Percentiles rank a stretch among this genome's conserved stretches.
Evolutionary conservation across 1,140 invertebrate genomes (phyloP).

Genomic region (Apis laboriosa): DNA sequence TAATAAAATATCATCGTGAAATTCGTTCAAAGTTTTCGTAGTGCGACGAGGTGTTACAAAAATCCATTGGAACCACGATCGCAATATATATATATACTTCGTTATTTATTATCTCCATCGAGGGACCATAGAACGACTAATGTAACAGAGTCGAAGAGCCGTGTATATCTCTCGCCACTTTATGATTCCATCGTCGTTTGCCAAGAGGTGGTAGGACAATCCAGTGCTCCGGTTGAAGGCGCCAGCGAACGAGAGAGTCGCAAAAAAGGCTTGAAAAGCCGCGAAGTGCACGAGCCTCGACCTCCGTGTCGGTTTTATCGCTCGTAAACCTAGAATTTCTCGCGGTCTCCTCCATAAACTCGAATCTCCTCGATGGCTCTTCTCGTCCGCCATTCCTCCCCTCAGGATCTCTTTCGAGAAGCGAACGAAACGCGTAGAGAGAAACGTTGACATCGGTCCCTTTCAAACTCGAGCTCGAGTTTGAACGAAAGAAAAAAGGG

Average conservation of each 20-base stretch:
- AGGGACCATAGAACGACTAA: not conserved
- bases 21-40: too few species aligned
- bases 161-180: not conserved
- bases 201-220: not conserved
- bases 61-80: too few species aligned
- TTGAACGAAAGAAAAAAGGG: not conserved
- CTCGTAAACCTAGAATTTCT: slow-evolving; percentile 58
- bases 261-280: slow-evolving; percentile 45
- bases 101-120: too few species aligned
- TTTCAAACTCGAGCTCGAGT: not conserved
- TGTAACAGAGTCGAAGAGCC: not conserved
- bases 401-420: not conserved
- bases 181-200: slow-evolving; percentile 33
- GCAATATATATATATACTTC: too few species aligned
- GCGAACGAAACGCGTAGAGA: too few species aligned
- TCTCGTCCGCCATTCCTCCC: not conserved
- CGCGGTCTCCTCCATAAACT: slow-evolving; percentile 48
- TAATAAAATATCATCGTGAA: too few species aligned
- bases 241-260: not conserved
- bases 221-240: not conserved
- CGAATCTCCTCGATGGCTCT: slow-evolving; percentile 43
- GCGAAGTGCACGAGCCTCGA: slow-evolving; percentile 27
- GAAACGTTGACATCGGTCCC: slow-evolving; percentile 7
- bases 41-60: too few species aligned
- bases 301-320: slow-evolving; percentile 55